Evolutionary conservation across 2,113 vertebrate genomes (phyloP), one percentile per base, ranked within the genome.

Genomic region (Ptilorrhoa leucosticta): DNA sequence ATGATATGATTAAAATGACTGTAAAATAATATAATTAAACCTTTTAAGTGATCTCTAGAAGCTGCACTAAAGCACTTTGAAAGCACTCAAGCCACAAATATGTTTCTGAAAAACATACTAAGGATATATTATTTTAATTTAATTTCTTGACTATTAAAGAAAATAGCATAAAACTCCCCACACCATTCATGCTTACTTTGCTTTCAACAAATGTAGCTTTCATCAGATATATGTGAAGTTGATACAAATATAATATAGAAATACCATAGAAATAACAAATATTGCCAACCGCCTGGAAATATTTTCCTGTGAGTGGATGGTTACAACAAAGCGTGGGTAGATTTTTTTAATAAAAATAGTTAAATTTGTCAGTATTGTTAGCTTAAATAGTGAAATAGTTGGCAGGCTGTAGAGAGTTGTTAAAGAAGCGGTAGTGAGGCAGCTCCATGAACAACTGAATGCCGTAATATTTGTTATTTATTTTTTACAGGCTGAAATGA

Each of bases 1-100:
- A 94, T 77, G 45, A 90, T 77, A 45, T 70, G 33, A 96, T 87
- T 94, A 94, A 94, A 96, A 93, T 40, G 19, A 35, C 40, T 82
- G 18, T 50, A 64, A 95, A 94, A 72, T 61, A 91, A 89, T 45
- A 57, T 18, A 82, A 84, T 83, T 65, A 90, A 91, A 70, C 5
- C 37, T 93, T 89, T 82, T 89, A 72, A 14, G 9, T 4, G 6
- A 63, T 61, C 78, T 90, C 73, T 48, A 64, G 58, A 83, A 93
- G 53, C 75, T 72, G 66, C 45, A n/a, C 53, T 80, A 69, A 82
- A 79, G 71, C 57, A 53, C 57, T 92, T 27, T 42, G 58, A 90
- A 90, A 93, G 50, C 26, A 24, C 23, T 61, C 20, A 72, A 93
- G 58, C 75, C 54, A 80, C 3, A 26, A 80, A 61, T 76, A 85